A percentile compares a stretch with the other conserved stretches of the same genome.
These are phyloP conservation scores for Equus quagga DNA, from an alignment of 2,113 vertebrate genomes.

Conservation along the genomic window DNA sequence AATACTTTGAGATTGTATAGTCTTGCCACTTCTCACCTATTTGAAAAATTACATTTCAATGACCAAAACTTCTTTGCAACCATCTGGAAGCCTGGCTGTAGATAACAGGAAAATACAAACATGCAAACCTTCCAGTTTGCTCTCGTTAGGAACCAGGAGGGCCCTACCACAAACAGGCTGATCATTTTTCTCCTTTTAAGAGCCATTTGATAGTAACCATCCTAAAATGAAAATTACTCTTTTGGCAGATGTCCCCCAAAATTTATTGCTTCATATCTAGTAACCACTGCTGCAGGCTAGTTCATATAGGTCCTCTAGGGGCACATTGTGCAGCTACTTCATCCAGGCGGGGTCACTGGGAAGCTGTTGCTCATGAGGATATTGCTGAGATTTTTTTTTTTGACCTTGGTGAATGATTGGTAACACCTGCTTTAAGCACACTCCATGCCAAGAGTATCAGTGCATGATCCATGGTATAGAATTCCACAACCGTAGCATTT, in stretches of 20 bases:
- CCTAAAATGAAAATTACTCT: slow-evolving; percentile 41
- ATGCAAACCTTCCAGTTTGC: background rate
- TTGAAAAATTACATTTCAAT: slow-evolving; percentile 25
- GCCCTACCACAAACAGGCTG: background rate
- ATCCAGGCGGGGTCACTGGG: background rate
- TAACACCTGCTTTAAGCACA: background rate
- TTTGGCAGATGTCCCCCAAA: background rate
- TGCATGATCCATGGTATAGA: background rate
- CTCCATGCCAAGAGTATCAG: background rate
- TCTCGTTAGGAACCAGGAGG: background rate
- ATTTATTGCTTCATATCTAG: background rate
- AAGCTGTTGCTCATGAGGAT: background rate
- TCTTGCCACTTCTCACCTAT: background rate
- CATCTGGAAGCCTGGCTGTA: background rate
- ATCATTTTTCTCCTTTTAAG: background rate
- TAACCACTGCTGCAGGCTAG: background rate
- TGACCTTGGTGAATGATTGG: slow-evolving; percentile 2
- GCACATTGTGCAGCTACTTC: background rate
- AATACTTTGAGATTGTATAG: background rate
- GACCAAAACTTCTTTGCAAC: slow-evolving; percentile 1
- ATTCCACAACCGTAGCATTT: background rate
- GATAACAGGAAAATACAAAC: background rate
- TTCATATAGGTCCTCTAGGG: background rate
- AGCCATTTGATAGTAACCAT: background rate
- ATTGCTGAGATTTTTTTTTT: slow-evolving; percentile 2